Conservation (phyloP, 2,797 vertebrate species). For the Lutjanus campechanus region DNA sequence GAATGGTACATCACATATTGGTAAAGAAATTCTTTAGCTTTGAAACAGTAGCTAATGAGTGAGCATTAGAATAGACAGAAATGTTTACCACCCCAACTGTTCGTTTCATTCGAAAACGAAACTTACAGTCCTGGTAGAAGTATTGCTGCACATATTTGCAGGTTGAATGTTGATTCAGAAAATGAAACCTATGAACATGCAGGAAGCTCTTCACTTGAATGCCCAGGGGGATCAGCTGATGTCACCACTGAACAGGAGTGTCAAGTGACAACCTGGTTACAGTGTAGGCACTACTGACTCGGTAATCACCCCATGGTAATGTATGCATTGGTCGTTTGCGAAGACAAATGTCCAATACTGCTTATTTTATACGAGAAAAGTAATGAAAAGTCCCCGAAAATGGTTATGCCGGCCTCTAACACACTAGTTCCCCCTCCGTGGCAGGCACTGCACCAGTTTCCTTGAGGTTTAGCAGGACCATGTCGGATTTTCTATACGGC, state of each 20-base stretch:
- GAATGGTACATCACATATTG: background rate
- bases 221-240: conserved; percentile 17
- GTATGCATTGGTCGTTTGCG: background rate
- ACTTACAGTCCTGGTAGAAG: background rate
- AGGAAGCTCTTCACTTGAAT: conserved; percentile 29
- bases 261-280: conserved; percentile 42
- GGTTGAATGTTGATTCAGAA: conserved; percentile 8
- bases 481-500: background rate
- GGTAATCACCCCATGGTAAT: background rate
- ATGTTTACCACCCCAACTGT: background rate
- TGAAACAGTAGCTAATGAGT: background rate
- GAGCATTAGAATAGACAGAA: background rate
- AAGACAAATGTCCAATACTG: background rate
- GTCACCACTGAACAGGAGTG: conserved; percentile 20
- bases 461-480: background rate
- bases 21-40: background rate
- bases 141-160: background rate
- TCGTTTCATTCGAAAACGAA: conserved; percentile 29
- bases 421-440: background rate
- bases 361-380: background rate
- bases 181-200: conserved; percentile 42
- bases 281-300: background rate
- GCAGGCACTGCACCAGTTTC: background rate
- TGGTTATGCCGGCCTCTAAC: background rate
- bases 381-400: background rate